phyloP scores from a whole-genome alignment of 92 coral and sea anemone species.

The Epizoanthus scotinus region DNA sequence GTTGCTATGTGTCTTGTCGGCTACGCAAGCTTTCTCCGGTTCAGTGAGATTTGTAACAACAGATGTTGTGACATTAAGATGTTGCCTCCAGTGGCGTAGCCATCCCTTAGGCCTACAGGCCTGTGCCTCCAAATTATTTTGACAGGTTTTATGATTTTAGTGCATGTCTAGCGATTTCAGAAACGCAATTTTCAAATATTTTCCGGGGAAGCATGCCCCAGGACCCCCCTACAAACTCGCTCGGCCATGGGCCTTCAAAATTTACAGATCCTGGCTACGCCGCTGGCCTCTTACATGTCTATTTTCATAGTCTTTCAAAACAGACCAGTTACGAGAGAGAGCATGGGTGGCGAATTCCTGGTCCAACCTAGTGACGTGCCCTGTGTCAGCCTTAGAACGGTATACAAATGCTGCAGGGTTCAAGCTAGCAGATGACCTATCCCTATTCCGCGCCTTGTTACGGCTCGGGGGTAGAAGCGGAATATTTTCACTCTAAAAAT shows the following conservation, averaged over 20 bases:
- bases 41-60: slow-evolving; percentile 43
- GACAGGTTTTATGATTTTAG: no score
- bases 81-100: no score
- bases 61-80: slow-evolving; percentile 48
- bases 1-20: slow-evolving; percentile 48
- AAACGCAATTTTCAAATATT: no score
- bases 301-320: slow-evolving; percentile 59
- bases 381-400: slow-evolving; percentile 47
- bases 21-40: slow-evolving; percentile 54
- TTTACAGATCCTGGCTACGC: no score
- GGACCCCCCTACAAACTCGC: no score
- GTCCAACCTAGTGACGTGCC: slow-evolving; percentile 47
- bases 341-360: slow-evolving; percentile 55
- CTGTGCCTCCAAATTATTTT: no score
- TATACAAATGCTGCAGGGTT: slow-evolving; percentile 55
- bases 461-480: no score
- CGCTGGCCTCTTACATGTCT: slow-evolving; percentile 21
- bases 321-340: slow-evolving; percentile 57
- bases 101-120: no score
- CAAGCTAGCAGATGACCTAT: slow-evolving; percentile 48
- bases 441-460: slow-evolving; percentile 48
- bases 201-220: no score
- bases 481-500: no score
- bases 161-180: no score
- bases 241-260: no score